Base-by-base conservation (phyloP, 1,140 invertebrate genomes). In the Drosophila navojoa region DNA sequence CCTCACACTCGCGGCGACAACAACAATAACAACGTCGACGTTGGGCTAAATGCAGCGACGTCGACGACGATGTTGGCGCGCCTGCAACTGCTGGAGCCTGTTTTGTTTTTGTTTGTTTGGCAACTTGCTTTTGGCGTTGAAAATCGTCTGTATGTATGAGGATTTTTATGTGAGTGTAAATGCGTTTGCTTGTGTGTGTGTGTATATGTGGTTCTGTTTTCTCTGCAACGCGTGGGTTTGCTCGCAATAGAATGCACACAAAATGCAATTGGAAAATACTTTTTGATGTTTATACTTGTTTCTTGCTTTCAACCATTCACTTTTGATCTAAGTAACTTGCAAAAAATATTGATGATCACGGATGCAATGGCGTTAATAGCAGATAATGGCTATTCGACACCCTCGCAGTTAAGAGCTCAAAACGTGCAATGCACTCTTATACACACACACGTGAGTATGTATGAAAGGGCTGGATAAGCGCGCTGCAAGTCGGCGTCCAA, bases 11-110 rank as follows among this genome's bases (percentile, higher is more conserved):
- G 71, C 75, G 73, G 53, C 71, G 62, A 80, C 60, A 60, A 77
- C 76, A 84, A 78, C 77, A 76, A 80, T 63, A 77, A 77, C 64
- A 67, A 67, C 75, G 68, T 52, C 63, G 62, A 66, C 62, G 73
- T 45, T 75, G 68, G 67, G 67, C 67, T 67, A 50, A 58, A 66
- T 71, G 69, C 69, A 69, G 76, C 53, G 63, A 76, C 64, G 77
- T 44, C 47, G 72, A 47, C 72, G 40, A 73, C 69, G 57, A 78
- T 59, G 60, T 73, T 82, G 61, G 68, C 73, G 68, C 73, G 76
- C 68, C 68, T 67, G 67, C 62, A 75, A 63, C 45, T 57, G 58
- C 61, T 78, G 63, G 62, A 76, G 69, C 61, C 71, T 71, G 44
- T 78, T 81, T 61, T 78, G 58, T 72, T 70, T 45, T 79, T 67